phyloP scores from a whole-genome alignment of 1,140 invertebrate genomes.

The Aphelenchoides besseyi region DNA sequence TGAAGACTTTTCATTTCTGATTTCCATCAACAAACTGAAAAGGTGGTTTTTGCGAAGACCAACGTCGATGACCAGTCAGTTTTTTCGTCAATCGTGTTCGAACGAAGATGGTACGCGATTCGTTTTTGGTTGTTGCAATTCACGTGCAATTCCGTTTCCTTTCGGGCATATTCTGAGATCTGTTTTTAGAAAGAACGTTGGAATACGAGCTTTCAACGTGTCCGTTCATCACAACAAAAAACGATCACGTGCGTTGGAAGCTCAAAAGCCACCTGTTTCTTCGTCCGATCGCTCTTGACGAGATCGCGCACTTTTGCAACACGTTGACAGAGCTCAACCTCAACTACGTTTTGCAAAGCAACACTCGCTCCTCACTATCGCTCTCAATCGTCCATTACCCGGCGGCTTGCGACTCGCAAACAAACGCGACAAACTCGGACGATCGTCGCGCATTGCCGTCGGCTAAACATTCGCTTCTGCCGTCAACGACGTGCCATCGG shows the following conservation, averaged over 20 bases:
- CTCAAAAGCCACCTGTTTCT: not conserved
- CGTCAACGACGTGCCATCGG: not conserved
- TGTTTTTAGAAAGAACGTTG: not conserved
- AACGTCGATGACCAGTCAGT: too few relatives aligned
- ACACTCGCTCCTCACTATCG: not conserved
- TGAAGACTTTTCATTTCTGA: too few relatives aligned
- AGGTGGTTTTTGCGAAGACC: too few relatives aligned
- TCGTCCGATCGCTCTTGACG: not conserved
- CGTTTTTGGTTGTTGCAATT: not conserved
- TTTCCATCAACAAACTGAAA: too few relatives aligned
- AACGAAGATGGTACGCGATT: not conserved
- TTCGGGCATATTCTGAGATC: not conserved
- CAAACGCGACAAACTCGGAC: not conserved
- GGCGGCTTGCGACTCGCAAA: not conserved
- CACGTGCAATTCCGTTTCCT: not conserved
- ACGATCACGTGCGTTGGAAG: too few relatives aligned
- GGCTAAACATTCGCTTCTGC: not conserved
- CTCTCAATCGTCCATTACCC: not conserved
- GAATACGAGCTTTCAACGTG: too few relatives aligned
- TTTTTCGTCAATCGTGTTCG: too few relatives aligned
- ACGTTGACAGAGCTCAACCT: not conserved
- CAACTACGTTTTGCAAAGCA: not conserved
- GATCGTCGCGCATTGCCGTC: not conserved
- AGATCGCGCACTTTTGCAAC: conserved; percentile 2
- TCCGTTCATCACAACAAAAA: too few relatives aligned